phyloP scores from a whole-genome alignment of 2,797 vertebrate genomes.

The Scarus forsteni region DNA sequence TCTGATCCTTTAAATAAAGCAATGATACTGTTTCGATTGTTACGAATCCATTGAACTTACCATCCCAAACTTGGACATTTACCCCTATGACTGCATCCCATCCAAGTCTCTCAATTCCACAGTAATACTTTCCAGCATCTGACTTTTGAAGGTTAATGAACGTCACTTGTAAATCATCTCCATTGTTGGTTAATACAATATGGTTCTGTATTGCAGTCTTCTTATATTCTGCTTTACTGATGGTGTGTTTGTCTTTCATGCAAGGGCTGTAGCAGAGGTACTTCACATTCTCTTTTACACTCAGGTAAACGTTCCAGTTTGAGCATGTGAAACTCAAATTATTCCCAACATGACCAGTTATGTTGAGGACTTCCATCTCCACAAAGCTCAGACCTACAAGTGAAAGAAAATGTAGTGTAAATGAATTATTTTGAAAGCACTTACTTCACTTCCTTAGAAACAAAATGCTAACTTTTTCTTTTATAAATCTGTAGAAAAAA shows the following conservation, averaged over 20 bases:
- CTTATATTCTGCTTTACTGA: background rate
- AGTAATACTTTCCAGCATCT: background rate
- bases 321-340: background rate
- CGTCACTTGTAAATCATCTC: background rate
- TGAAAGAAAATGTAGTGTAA: background rate
- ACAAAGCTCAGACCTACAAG: background rate
- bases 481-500: too few relatives aligned
- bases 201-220: background rate
- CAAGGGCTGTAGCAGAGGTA: background rate
- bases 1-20: background rate
- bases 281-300: background rate
- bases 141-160: background rate
- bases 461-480: too few relatives aligned
- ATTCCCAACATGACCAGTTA: background rate
- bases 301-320: background rate
- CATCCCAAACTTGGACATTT: background rate
- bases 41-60: background rate
- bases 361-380: background rate
- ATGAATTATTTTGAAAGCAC: too few relatives aligned
- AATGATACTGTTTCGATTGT: background rate
- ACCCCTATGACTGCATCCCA: background rate
- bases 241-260: background rate
- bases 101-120: background rate
- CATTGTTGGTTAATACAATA: background rate
- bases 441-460: too few relatives aligned